Base-by-base conservation (phyloP, 2,888 invertebrate genomes). In the Brachyptera putata region DNA sequence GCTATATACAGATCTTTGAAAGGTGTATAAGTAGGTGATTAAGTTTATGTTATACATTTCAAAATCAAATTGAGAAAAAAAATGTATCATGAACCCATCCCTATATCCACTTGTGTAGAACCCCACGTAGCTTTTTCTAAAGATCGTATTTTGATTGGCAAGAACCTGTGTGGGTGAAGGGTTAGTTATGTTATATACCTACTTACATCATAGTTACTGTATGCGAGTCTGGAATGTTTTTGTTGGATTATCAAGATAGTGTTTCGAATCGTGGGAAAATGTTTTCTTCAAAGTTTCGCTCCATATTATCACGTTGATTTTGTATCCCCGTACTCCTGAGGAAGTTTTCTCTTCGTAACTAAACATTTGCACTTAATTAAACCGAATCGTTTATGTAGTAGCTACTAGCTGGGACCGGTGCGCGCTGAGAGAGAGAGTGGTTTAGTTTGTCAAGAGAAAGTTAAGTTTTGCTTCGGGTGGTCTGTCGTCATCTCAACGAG, bases 331-430 rank as follows among this genome's bases (percentile, higher is more conserved):
- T 39, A 41, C 58, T 58, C 30, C 25, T 14, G 50, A 56, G 56
- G 48, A n/a, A n/a, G 53, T 53, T 56, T 41, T 56, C 60, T 60
- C 39, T 34, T 25, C 22, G 60, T 34, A 56, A 36, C 60, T 46
- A 60, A 60, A 60, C 60, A 60, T 60, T 60, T 60, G 43, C 55
- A 49, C 60, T 43, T 56, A 60, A 60, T 60, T 60, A 60, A 60
- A 34, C 50, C 58, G 41, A 58, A 50, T 53, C 41, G 58, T 58
- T 58, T 58, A 58, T 25, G 25, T 34, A 16, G 53, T 16, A 34
- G n/a, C n/a, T 30, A 18, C 53, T 25, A 3, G 7, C 13, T 14
- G 4, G n/a, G 48, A 43, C 3, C 2, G 43, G 13, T 16, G 21
- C 11, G 22, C 21, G 3, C n/a, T 14, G 48, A 25, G 48, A 49